Evolutionary conservation across 2,113 vertebrate genomes (phyloP), one percentile per base, ranked within the genome.

Genomic region (Petromus typicus): DNA sequence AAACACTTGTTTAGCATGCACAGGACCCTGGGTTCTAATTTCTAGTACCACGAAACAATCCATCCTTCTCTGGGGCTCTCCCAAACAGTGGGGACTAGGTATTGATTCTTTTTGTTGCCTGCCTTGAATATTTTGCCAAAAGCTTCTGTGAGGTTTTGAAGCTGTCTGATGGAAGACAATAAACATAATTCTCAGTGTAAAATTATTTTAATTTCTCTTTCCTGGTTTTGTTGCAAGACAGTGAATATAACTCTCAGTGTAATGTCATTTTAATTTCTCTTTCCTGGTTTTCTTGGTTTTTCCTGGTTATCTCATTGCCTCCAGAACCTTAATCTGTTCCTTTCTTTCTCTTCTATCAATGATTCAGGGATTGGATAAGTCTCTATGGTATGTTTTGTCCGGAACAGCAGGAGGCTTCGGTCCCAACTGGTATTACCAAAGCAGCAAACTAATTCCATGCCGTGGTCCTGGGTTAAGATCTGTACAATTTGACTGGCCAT

Each of bases 341-440:
- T 86, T 84, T 93, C 86, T 43, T 89, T 84, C 20, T 48, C 91
- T 88, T 98, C 75, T 76, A 20, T 71, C 75, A 78, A 71, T 45
- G 76, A 95, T 40, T 96, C 86, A 45, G 94, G 95, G 51, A 73
- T 51, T 0, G 22, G n/a, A 73, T 83, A 78, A 79, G 63, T 93
- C 56, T 94, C 91, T 32, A 27, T 23, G 37, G 93, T 69, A 86
- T 95, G 87, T 88, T 40, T 97, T 22, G 96, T 86, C 86, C 96
- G 99, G 93, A 99, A 99, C 25, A 99, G 99, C 94, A 99, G 96
- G 80, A 99, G 98, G 25, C 98, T 99, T 2, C 99, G 98, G 96
- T 99, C 99, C 99, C 99, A 99, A 2, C 97, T 87, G 1, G 99
- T 99, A 95, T 97, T 99, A 9, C 99, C 99, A 14, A 99, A 99